Conservation (phyloP, 2,113 vertebrate genomes). For the Geococcyx californianus region DNA sequence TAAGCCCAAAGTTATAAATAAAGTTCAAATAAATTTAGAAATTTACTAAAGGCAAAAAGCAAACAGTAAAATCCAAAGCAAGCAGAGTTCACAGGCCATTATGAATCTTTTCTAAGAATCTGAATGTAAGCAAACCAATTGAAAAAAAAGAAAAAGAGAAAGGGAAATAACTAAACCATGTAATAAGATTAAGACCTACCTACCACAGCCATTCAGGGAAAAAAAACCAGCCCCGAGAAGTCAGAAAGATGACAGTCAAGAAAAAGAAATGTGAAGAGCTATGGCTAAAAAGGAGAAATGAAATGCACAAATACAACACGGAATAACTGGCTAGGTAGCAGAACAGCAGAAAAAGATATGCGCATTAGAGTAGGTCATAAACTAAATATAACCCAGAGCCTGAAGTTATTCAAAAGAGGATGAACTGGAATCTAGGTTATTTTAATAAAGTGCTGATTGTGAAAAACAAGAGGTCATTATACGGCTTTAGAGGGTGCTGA, state of each 20-base stretch:
- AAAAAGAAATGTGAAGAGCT: slow-evolving; percentile 34
- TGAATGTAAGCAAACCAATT: background rate
- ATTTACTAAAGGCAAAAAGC: background rate
- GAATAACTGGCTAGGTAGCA: slow-evolving; percentile 38
- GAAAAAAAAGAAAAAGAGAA: background rate
- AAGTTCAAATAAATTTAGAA: background rate
- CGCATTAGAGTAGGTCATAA: slow-evolving; percentile 55
- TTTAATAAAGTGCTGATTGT: slow-evolving; percentile 66
- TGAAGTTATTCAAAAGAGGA: slow-evolving; percentile 65
- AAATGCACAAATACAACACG: slow-evolving; percentile 20
- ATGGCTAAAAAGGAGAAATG: slow-evolving; percentile 25
- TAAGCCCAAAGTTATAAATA: background rate
- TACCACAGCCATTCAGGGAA: slow-evolving; percentile 19
- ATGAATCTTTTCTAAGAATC: background rate
- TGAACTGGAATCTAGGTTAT: slow-evolving; percentile 64
- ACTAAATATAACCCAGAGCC: slow-evolving; percentile 58
- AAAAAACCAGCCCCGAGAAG: slow-evolving; percentile 1
- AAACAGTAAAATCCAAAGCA: slow-evolving; percentile 18
- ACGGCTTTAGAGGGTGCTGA: background rate
- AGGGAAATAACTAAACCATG: background rate
- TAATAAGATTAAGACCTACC: slow-evolving; percentile 47
- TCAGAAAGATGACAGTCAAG: slow-evolving; percentile 38
- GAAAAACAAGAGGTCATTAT: slow-evolving; percentile 27
- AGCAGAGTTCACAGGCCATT: background rate
- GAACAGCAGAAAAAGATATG: slow-evolving; percentile 57